Conservation (phyloP, 1,140 invertebrate species). For the Euglossa dilemma region DNA sequence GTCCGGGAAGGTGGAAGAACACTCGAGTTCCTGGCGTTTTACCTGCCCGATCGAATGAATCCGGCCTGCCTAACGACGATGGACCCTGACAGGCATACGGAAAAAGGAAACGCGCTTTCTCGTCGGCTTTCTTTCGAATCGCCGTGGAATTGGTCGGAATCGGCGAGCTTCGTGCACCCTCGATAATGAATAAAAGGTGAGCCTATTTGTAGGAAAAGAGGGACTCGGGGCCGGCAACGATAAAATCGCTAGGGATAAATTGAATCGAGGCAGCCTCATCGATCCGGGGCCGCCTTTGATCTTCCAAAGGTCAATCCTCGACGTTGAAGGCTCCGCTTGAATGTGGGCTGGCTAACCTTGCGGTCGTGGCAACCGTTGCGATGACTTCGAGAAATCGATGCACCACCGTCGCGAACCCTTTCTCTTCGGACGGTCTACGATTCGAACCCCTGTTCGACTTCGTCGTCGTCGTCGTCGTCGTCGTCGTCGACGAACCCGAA, state of each 20-base stretch:
- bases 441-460: constrained; percentile 4
- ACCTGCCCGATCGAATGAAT: constrained; percentile 29
- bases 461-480: background rate
- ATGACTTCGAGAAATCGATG: constrained; percentile 67
- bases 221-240: constrained; percentile 36
- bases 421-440: background rate
- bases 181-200: constrained; percentile 66
- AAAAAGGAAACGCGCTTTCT: background rate
- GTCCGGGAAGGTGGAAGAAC: no score
- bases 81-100: background rate
- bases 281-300: constrained; percentile 74
- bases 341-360: constrained; percentile 54
- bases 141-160: constrained; percentile 41
- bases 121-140: constrained; percentile 26
- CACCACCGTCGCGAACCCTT: constrained; percentile 42
- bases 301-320: constrained; percentile 69
- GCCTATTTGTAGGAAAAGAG: constrained; percentile 59
- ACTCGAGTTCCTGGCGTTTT: constrained; percentile 1
- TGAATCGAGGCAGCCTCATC: constrained; percentile 74
- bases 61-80: constrained; percentile 32
- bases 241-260: constrained; percentile 71
- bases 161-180: constrained; percentile 35
- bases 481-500: background rate
- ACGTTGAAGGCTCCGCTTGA: constrained; percentile 22
- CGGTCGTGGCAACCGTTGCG: constrained; percentile 54